Conservation (phyloP, 2,888 invertebrate genomes). For the Sinhomidia bicolor region DNA sequence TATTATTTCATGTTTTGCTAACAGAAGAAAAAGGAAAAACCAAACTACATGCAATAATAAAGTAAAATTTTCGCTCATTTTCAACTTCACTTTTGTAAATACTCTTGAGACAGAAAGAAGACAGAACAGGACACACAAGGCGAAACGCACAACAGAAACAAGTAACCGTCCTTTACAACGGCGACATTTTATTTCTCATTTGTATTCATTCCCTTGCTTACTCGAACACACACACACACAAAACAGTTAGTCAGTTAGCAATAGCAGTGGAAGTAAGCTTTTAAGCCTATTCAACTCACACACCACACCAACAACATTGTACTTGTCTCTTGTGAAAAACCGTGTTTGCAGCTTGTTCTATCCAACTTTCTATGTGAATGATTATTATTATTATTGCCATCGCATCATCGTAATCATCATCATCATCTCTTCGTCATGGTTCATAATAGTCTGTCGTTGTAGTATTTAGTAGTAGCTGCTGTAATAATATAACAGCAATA, state of each 20-base stretch:
- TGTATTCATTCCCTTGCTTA: background rate
- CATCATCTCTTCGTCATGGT: background rate
- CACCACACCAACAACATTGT: background rate
- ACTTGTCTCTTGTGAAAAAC: background rate
- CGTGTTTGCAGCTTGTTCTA: background rate
- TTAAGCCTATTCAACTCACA: background rate
- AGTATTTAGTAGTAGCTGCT: too few relatives aligned
- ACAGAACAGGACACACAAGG: background rate
- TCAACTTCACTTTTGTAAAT: constrained; percentile 34
- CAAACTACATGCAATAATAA: constrained; percentile 16
- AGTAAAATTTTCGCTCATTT: constrained; percentile 23
- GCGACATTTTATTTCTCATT: background rate
- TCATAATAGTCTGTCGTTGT: too few relatives aligned
- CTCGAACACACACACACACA: background rate
- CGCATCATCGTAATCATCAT: background rate
- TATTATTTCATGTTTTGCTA: too few relatives aligned
- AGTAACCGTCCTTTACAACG: background rate
- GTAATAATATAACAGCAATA: too few relatives aligned
- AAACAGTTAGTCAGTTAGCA: background rate
- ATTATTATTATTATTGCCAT: background rate
- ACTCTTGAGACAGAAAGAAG: background rate
- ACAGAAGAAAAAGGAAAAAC: background rate
- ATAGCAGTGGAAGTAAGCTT: background rate
- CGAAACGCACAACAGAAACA: background rate
- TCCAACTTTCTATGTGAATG: background rate